A percentile compares a stretch with the other conserved stretches of the same genome.
phyloP scores from a whole-genome alignment of 2,797 vertebrate species.

The Takifugu ocellatus region DNA sequence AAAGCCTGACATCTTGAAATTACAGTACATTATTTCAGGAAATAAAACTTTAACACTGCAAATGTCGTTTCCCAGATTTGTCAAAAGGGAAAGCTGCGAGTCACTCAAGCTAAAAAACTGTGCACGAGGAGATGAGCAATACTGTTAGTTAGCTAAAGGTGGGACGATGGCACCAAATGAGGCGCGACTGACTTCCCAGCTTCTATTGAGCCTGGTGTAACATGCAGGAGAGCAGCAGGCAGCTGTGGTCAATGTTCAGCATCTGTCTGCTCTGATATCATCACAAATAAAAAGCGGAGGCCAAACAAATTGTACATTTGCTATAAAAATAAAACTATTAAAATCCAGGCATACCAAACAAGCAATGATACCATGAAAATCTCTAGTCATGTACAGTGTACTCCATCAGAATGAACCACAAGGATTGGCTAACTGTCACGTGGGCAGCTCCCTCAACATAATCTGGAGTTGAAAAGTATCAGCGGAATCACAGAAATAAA shows the following conservation, averaged over 20 bases:
- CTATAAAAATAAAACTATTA: constrained; percentile 61
- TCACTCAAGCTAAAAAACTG: constrained; percentile 39
- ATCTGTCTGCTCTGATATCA: constrained; percentile 33
- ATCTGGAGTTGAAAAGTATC: constrained; percentile 12
- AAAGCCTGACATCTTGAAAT: constrained; percentile 47
- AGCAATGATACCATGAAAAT: constrained; percentile 12
- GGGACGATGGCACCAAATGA: constrained; percentile 4
- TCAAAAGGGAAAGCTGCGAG: constrained; percentile 46
- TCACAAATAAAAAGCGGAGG: constrained; percentile 34
- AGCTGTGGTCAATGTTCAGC: constrained; percentile 33
- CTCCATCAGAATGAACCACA: too few relatives aligned
- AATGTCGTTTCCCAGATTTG: constrained; percentile 39
- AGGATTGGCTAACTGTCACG: constrained; percentile 17
- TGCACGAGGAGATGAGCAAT: constrained; percentile 17
- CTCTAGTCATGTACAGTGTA: too few relatives aligned
- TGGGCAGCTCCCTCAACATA: constrained; percentile 34
- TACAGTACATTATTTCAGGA: constrained; percentile 59
- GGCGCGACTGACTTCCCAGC: constrained; percentile 21
- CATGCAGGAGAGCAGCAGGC: constrained; percentile 57
- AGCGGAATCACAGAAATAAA: constrained; percentile 29
- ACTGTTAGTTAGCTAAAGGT: constrained; percentile 28
- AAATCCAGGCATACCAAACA: constrained; percentile 44
- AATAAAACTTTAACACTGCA: constrained; percentile 59
- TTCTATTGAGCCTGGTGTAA: constrained; percentile 54
- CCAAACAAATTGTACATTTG: constrained; percentile 27